Percentiles rank a stretch among this genome's conserved stretches.
Conservation (phyloP, 1,140 invertebrate species). For the Drosophila subobscura region DNA sequence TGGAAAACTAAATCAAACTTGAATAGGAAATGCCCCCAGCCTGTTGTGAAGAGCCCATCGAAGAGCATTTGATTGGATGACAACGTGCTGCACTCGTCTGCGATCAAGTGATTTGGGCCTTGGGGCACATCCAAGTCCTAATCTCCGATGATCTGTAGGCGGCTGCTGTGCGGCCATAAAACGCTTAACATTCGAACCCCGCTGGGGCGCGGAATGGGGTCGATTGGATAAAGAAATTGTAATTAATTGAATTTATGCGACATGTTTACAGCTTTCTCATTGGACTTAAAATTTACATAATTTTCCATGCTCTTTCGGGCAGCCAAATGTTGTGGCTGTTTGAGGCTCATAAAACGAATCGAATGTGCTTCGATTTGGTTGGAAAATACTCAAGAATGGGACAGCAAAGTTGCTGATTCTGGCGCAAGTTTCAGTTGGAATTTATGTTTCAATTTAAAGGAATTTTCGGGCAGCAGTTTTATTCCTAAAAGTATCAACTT, state of each 20-base stretch:
- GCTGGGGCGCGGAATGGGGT: constrained; percentile 49
- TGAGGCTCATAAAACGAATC: constrained; percentile 48
- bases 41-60: constrained; percentile 57
- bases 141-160: constrained; percentile 74
- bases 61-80: constrained; percentile 58
- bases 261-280: constrained; percentile 80
- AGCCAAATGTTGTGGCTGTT: constrained; percentile 63
- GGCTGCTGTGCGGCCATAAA: constrained; percentile 79
- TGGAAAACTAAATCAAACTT: constrained; percentile 74
- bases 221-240: constrained; percentile 81
- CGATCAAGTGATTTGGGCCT: constrained; percentile 69
- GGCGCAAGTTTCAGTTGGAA: not conserved
- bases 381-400: constrained; percentile 24
- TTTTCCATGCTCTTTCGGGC: constrained; percentile 42
- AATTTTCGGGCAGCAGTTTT: not conserved
- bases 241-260: constrained; percentile 82
- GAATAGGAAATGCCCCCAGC: constrained; percentile 67
- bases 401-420: not conserved
- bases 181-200: constrained; percentile 49
- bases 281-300: constrained; percentile 76
- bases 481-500: constrained; percentile 4
- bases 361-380: constrained; percentile 44
- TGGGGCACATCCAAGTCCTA: constrained; percentile 30
- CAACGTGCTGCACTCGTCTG: constrained; percentile 39
- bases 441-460: constrained; percentile 9